Evolutionary conservation across 1,140 invertebrate genomes (phyloP), one percentile per base, ranked within the genome.

Genomic region (Drosophila murphyi): DNA sequence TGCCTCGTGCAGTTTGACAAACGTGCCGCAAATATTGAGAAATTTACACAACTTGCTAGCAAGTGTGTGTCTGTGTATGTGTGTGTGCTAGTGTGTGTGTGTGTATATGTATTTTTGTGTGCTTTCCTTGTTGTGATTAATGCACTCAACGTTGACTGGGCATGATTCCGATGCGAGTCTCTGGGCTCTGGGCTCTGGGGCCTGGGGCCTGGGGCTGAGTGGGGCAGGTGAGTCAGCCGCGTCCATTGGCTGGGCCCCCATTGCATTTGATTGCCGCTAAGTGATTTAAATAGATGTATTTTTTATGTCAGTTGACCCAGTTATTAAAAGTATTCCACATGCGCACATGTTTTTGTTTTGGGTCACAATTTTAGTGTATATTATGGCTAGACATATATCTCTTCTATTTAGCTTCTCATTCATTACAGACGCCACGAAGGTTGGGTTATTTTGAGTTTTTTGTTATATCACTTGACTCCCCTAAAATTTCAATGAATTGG

Each of bases 261-360:
- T 62, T 73, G 68, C 72, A 72, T 86, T 82, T 73, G 79, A 86
- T 86, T 87, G 82, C 82, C 76, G 76, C 79, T 86, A 87, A 86
- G 82, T 81, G 83, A 88, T 82, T 82, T 76, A 76, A 88, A 82
- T 88, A 77, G 76, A 83, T 79, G 76, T 54, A 76, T 79, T 62
- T 76, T 20, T 67, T 54, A 71, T 88, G 68, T 79, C 47, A 77
- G 88, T 71, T 87, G 83, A 82, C 83, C 82, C 51, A 87, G 64
- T 88, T 87, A 82, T 79, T 54, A 71, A 61, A 35, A 56, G 56
- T 54, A 60, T 74, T 61, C 20, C 34, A 37, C 31, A 34, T 41
- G 50, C 39, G 50, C n/a, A 12, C 4, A n/a, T 45, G 35, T 48
- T n/a, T 51, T 54, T 39, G 12, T 28, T 32, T 59, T 51, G 72